phyloP scores from a whole-genome alignment of 2,797 vertebrate genomes.

The Bufotes viridis region DNA sequence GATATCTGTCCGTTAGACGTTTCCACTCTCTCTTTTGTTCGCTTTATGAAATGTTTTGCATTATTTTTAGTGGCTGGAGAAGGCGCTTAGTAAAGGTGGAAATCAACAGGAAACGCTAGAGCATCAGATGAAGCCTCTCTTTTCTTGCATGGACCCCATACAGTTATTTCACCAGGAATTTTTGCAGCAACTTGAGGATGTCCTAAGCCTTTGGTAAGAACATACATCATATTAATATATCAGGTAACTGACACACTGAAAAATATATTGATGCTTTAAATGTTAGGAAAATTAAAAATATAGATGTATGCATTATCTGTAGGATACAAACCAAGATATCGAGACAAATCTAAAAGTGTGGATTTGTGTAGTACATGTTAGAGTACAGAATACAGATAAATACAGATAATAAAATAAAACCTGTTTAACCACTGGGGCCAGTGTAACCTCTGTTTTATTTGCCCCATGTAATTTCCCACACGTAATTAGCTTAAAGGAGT shows the following conservation, averaged over 20 bases:
- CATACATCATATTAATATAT: not conserved
- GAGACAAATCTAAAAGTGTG: too few relatives aligned
- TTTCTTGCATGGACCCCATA: constrained; percentile 94
- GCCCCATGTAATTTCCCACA: too few relatives aligned
- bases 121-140: constrained; percentile 88
- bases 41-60: not conserved
- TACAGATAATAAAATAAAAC: too few relatives aligned
- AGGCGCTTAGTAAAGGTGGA: constrained; percentile 89
- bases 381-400: too few relatives aligned
- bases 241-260: not conserved
- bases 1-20: not conserved
- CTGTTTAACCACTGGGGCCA: too few relatives aligned
- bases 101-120: constrained; percentile 78
- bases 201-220: constrained; percentile 89
- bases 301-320: not conserved
- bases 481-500: too few relatives aligned
- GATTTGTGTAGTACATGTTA: too few relatives aligned
- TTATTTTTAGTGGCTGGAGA: constrained; percentile 90
- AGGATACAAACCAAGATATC: too few relatives aligned
- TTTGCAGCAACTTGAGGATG: constrained; percentile 91
- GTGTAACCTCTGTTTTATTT: too few relatives aligned
- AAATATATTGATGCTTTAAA: too few relatives aligned
- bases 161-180: constrained; percentile 94
- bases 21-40: not conserved
- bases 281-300: not conserved